These are phyloP conservation scores for Sakesphorus luctuosus DNA, from an alignment of 2,113 vertebrate species.

Conservation along the genomic window DNA sequence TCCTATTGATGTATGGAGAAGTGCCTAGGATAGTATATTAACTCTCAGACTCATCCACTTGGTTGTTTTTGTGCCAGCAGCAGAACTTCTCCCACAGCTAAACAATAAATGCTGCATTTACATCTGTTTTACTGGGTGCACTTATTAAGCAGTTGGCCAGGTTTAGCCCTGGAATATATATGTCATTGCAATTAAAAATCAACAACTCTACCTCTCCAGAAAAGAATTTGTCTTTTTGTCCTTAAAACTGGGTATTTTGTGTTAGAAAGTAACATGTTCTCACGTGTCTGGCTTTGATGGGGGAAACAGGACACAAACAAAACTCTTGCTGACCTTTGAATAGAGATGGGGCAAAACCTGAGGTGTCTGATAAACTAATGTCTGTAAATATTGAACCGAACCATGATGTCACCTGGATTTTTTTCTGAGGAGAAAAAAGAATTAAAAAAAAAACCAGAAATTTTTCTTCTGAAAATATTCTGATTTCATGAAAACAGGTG, in stretches of 20 bases:
- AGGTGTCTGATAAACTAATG: not conserved
- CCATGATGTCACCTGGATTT: not conserved
- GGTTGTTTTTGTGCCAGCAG: not conserved
- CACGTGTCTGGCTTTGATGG: not conserved
- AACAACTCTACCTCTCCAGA: not conserved
- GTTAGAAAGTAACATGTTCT: not conserved
- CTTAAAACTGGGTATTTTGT: not conserved
- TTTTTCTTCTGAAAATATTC: not conserved
- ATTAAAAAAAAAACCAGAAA: not conserved
- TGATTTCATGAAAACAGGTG: not conserved
- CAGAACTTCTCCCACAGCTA: not conserved
- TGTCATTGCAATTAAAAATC: not conserved
- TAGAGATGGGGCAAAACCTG: not conserved
- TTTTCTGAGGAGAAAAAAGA: not conserved
- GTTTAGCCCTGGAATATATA: not conserved
- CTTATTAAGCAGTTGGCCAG: not conserved
- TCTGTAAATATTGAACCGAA: not conserved
- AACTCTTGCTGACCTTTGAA: not conserved
- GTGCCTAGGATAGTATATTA: not conserved
- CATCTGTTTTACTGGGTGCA: not conserved
- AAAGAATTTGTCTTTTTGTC: not conserved
- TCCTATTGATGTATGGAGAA: not conserved
- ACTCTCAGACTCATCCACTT: not conserved
- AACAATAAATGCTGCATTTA: not conserved
- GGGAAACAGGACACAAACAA: rapidly evolving